Conservation (phyloP, 2,888 invertebrate species). For the Polydrusus pterygomalis region DNA sequence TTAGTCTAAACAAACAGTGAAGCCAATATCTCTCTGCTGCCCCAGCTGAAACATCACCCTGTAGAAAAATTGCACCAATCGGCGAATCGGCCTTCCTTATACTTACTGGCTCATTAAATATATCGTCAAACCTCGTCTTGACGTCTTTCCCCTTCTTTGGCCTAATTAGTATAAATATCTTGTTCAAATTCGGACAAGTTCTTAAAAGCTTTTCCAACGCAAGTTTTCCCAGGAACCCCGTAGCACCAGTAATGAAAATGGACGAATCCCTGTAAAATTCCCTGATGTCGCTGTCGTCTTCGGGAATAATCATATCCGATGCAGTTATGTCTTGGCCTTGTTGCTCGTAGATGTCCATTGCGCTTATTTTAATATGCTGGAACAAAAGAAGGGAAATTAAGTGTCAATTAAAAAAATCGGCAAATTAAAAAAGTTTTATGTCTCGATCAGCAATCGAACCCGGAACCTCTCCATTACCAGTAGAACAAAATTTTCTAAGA, state of each 20-base stretch:
- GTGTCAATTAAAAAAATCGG: neutral
- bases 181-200: slow-evolving; percentile 66
- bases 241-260: slow-evolving; percentile 69
- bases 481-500: too few relatives aligned
- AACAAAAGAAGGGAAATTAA: slow-evolving; percentile 17
- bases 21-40: too few relatives aligned
- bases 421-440: too few relatives aligned
- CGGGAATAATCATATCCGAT: slow-evolving; percentile 71
- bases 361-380: slow-evolving; percentile 11
- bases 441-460: too few relatives aligned
- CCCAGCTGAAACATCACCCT: too few relatives aligned
- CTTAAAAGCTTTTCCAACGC: slow-evolving; percentile 66
- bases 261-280: slow-evolving; percentile 65
- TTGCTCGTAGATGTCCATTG: slow-evolving; percentile 61
- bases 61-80: too few relatives aligned
- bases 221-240: slow-evolving; percentile 70
- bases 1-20: too few relatives aligned
- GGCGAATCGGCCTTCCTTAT: neutral
- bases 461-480: too few relatives aligned
- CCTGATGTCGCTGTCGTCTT: slow-evolving; percentile 63
- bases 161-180: slow-evolving; percentile 66
- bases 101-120: slow-evolving; percentile 78
- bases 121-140: slow-evolving; percentile 71
- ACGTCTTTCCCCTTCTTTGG: slow-evolving; percentile 66
- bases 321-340: slow-evolving; percentile 74